These are phyloP conservation scores for Gibbula magus DNA, from an alignment of 2,888 invertebrate genomes.

Conservation along the genomic window DNA sequence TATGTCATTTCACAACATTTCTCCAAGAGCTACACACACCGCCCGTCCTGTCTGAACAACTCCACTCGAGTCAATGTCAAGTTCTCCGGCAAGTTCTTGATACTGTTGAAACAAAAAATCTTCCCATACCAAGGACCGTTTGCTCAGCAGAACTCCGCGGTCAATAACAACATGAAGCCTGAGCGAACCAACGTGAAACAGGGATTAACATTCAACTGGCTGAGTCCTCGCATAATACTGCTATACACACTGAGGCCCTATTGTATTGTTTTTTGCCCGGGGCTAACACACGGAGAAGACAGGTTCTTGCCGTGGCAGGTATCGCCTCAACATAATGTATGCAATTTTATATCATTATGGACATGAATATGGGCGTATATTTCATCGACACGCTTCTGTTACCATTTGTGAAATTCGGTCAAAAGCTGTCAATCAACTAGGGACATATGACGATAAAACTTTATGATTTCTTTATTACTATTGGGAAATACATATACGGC, in stretches of 20 bases:
- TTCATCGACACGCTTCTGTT: too few relatives aligned
- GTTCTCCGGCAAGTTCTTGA: not conserved
- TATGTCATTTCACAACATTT: not conserved
- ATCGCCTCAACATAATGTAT: too few relatives aligned
- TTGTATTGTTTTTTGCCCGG: not conserved
- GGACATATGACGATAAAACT: too few relatives aligned
- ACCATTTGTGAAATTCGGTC: too few relatives aligned
- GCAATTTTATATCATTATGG: too few relatives aligned
- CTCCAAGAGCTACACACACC: not conserved
- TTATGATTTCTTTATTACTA: too few relatives aligned
- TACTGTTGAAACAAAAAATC: not conserved
- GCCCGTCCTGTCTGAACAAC: not conserved
- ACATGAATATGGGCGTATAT: too few relatives aligned
- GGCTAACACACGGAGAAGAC: too few relatives aligned
- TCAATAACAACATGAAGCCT: not conserved
- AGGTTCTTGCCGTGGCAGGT: too few relatives aligned
- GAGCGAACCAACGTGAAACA: not conserved
- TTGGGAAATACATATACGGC: too few relatives aligned
- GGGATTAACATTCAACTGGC: not conserved
- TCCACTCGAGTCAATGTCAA: not conserved
- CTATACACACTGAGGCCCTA: not conserved
- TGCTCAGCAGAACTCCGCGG: not conserved
- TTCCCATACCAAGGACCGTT: not conserved
- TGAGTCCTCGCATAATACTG: not conserved
- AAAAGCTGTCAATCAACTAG: too few relatives aligned